These are phyloP conservation scores for Anguilla marmorata DNA, from an alignment of 2,797 vertebrate species.

Conservation along the genomic window DNA sequence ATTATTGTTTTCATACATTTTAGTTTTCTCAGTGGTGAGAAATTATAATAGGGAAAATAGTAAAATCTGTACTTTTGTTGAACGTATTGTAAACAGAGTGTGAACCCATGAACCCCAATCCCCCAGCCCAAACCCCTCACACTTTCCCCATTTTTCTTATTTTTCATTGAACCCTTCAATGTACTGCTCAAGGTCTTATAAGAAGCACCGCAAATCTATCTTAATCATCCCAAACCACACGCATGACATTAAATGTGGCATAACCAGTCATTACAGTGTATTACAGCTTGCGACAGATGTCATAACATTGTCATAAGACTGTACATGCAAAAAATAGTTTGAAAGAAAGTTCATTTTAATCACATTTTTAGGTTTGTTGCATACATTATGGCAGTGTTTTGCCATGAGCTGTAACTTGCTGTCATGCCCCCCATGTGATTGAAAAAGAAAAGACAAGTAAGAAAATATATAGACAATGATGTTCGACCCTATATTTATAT, in stretches of 20 bases:
- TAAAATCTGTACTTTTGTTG: too few species aligned
- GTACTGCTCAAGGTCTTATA: background rate
- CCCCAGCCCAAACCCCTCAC: too few species aligned
- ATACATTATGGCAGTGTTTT: too few species aligned
- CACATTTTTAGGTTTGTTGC: too few species aligned
- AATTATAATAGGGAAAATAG: too few species aligned
- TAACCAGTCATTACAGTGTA: background rate
- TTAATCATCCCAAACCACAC: background rate
- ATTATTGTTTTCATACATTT: too few species aligned
- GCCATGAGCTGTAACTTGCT: too few species aligned
- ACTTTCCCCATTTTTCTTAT: background rate
- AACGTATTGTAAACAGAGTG: too few species aligned
- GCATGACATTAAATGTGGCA: background rate
- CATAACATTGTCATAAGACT: background rate
- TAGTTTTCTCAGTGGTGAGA: too few species aligned
- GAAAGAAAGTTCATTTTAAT: too few species aligned
- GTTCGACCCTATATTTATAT: background rate
- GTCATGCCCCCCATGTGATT: background rate
- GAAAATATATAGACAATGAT: background rate
- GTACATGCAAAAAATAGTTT: too few species aligned
- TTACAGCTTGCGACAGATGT: background rate
- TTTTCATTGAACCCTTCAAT: background rate
- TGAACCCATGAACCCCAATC: too few species aligned
- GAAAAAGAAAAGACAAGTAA: background rate
- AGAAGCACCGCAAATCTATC: background rate